Percentiles rank a stretch among this genome's conserved stretches.
Evolutionary conservation across 2,113 vertebrate genomes (phyloP).

Genomic region (Datnioides undecimradiatus): DNA sequence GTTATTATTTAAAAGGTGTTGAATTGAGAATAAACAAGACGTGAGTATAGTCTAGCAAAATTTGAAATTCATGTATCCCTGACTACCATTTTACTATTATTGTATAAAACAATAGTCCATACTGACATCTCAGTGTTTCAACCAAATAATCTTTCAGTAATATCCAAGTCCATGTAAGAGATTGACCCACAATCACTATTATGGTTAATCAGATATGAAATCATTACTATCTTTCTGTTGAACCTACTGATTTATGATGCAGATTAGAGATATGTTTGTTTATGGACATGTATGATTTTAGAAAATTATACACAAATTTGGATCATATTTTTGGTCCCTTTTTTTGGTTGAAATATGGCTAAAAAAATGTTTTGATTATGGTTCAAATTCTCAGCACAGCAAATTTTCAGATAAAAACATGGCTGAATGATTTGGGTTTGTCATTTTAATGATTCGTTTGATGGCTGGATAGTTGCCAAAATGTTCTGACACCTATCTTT

Average conservation of each 20-base stretch:
- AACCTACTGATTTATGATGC: neutral
- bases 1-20: neutral
- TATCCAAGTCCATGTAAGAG: neutral
- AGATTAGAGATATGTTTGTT: neutral
- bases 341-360: slow-evolving; percentile 38
- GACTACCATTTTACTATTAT: neutral
- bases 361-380: neutral
- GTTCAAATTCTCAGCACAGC: neutral
- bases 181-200: neutral
- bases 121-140: neutral
- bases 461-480: neutral
- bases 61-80: neutral
- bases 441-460: slow-evolving; percentile 12
- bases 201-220: neutral
- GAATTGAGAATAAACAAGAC: neutral
- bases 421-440: slow-evolving; percentile 46
- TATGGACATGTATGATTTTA: neutral
- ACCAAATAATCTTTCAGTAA: neutral
- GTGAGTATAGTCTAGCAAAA: neutral
- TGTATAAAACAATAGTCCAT: neutral
- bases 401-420: slow-evolving; percentile 1
- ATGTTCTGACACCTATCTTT: neutral
- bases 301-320: slow-evolving; percentile 2
- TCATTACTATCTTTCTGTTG: neutral
- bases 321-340: slow-evolving; percentile 29